phyloP scores from a whole-genome alignment of 2,113 vertebrate genomes.

The Hyaena hyaena region DNA sequence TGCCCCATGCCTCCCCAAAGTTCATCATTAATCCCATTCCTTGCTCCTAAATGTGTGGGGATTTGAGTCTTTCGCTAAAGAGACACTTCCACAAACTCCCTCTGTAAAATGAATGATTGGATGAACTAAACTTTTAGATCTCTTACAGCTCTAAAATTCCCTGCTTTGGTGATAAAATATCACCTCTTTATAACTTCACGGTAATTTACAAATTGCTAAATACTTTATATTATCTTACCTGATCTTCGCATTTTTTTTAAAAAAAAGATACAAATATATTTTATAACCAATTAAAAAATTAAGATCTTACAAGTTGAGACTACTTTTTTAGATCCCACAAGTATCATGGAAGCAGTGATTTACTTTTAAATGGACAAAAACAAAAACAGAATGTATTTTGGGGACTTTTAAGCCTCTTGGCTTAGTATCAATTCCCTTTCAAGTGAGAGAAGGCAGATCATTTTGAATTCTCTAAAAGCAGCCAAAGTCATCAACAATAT shows the following conservation, averaged over 20 bases:
- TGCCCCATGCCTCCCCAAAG: background rate
- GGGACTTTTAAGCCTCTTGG: constrained; percentile 51
- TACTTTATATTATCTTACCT: background rate
- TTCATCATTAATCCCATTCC: background rate
- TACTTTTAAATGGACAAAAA: constrained; percentile 50
- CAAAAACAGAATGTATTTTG: constrained; percentile 17
- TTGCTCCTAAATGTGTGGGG: background rate
- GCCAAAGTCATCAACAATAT: constrained; percentile 10
- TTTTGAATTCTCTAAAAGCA: constrained; percentile 47
- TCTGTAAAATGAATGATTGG: background rate
- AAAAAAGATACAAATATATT: background rate
- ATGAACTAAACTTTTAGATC: background rate
- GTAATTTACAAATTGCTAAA: constrained; percentile 17
- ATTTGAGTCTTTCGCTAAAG: background rate
- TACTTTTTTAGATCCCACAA: constrained; percentile 1
- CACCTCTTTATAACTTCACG: background rate
- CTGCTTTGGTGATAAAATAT: background rate
- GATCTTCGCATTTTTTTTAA: background rate
- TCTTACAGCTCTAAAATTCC: background rate
- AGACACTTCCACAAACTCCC: background rate
- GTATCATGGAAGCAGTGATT: background rate
- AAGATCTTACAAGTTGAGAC: background rate
- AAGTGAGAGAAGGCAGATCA: constrained; percentile 5
- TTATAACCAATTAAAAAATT: background rate
- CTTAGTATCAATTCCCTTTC: background rate